Conservation (phyloP, 1,140 invertebrate species). For the Myzus persicae region DNA sequence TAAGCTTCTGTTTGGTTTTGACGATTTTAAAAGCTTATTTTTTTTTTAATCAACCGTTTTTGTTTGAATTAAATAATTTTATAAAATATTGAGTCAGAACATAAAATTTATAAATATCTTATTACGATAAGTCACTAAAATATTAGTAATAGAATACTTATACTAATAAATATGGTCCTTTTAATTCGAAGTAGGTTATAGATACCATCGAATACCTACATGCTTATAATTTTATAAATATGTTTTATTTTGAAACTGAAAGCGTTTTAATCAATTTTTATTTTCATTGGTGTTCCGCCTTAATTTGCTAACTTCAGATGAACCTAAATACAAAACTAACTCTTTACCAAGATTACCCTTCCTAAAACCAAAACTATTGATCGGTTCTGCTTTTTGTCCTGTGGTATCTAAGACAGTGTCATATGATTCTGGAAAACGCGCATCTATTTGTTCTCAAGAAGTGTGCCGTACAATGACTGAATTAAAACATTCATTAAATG, state of each 20-base stretch:
- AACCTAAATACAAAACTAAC: conserved; percentile 38
- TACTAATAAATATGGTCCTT: neutral
- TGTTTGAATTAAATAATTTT: conserved; percentile 56
- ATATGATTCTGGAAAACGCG: conserved; percentile 16
- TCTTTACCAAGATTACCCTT: conserved; percentile 30
- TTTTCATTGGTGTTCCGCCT: conserved; percentile 33
- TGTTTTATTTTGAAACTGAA: neutral
- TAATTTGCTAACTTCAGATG: conserved; percentile 24
- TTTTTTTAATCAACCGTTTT: conserved; percentile 55
- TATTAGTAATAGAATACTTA: neutral
- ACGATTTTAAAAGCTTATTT: conserved; percentile 49
- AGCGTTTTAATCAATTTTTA: conserved; percentile 2
- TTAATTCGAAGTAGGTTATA: neutral
- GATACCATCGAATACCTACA: neutral
- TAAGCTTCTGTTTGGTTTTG: conserved; percentile 50
- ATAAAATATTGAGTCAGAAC: conserved; percentile 33
- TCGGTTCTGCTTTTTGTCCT: conserved; percentile 54
- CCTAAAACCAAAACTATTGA: conserved; percentile 47
- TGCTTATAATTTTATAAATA: conserved; percentile 30
- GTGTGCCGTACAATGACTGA: conserved; percentile 23
- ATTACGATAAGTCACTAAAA: neutral
- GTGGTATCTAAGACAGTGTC: conserved; percentile 4
- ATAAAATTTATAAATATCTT: conserved; percentile 10
- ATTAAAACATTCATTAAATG: neutral
- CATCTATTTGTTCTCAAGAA: conserved; percentile 47